A percentile compares a stretch with the other conserved stretches of the same genome.
These are phyloP conservation scores for Yasuhikotakia modesta DNA, from an alignment of 2,797 vertebrate genomes.

Conservation along the genomic window DNA sequence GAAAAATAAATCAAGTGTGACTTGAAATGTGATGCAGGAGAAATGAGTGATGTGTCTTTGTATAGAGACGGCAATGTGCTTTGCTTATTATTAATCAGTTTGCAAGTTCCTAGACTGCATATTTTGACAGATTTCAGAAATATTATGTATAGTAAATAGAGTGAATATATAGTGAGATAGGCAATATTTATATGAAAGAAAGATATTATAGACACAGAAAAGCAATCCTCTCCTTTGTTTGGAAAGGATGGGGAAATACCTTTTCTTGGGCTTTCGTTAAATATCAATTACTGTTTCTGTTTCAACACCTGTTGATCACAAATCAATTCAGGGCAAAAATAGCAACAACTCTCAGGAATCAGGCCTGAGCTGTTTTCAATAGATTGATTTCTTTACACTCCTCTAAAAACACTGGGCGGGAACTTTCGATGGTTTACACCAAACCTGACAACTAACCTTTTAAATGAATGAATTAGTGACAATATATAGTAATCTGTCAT, in stretches of 20 bases:
- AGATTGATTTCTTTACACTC: background rate
- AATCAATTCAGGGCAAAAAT: constrained; percentile 3
- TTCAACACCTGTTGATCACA: background rate
- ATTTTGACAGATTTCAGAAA: background rate
- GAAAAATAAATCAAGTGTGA: constrained; percentile 8
- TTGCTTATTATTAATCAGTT: constrained; percentile 34
- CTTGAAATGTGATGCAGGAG: background rate
- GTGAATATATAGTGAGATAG: no score
- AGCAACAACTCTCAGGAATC: background rate
- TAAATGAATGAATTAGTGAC: background rate
- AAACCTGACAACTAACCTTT: background rate
- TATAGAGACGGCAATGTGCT: background rate
- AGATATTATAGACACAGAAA: background rate
- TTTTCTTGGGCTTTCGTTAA: background rate
- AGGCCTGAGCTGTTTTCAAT: constrained; percentile 1
- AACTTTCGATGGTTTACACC: background rate
- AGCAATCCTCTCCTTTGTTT: background rate
- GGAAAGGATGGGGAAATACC: background rate
- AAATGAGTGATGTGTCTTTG: constrained; percentile 5
- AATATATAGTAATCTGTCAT: background rate
- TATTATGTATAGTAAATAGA: no score
- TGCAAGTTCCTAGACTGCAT: background rate
- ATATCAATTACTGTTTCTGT: background rate
- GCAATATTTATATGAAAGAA: background rate
- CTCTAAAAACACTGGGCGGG: background rate